Percentiles rank a stretch among this genome's conserved stretches.
These are phyloP conservation scores for Notoglanidium macrostoma DNA, from an alignment of 2,797 vertebrate genomes.

Conservation along the genomic window DNA sequence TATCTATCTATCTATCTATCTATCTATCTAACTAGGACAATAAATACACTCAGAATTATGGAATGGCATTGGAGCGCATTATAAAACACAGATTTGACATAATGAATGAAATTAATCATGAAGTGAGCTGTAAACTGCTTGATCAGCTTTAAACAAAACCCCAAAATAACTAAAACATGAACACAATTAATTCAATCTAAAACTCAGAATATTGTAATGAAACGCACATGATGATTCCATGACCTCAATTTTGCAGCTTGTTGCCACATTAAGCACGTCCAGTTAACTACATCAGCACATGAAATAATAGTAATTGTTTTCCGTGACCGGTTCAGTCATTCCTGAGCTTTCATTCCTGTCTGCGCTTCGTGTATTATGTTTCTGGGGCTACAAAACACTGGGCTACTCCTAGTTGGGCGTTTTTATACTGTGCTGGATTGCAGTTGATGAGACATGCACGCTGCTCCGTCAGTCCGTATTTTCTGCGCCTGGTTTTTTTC, in stretches of 20 bases:
- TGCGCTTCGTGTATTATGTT: neutral
- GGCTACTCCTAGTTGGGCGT: neutral
- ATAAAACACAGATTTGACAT: neutral
- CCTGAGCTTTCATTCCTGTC: too few relatives aligned
- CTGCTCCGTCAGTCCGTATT: neutral
- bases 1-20: too few relatives aligned
- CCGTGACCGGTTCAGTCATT: too few relatives aligned
- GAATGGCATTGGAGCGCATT: neutral
- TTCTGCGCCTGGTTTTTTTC: neutral
- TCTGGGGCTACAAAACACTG: neutral
- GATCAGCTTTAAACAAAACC: neutral
- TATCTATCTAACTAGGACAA: neutral
- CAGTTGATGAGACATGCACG: neutral
- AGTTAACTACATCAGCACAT: neutral
- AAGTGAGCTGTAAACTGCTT: neutral
- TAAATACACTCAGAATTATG: neutral
- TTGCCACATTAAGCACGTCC: neutral
- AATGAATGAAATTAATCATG: neutral
- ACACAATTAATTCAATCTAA: neutral
- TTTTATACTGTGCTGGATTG: neutral
- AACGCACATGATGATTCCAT: neutral
- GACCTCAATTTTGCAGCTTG: neutral
- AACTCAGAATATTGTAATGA: neutral
- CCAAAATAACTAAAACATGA: neutral
- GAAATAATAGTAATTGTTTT: too few relatives aligned